Evolutionary conservation across 2,888 invertebrate genomes (phyloP).

Genomic region (Cryptocephalus primarius): DNA sequence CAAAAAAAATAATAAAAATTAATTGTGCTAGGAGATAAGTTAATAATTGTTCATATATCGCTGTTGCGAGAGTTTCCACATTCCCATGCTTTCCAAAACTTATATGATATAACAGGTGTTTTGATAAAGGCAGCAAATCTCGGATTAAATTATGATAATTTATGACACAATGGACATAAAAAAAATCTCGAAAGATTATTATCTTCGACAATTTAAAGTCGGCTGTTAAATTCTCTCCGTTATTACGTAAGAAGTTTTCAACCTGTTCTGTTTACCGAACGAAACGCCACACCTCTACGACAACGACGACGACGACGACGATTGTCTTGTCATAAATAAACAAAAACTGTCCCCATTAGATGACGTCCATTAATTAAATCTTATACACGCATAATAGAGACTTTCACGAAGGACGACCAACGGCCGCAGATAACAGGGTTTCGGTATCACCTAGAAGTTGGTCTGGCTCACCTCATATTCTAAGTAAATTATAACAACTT

Average conservation of each 20-base stretch:
- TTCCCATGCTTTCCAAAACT: too few relatives aligned
- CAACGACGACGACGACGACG: slow-evolving; percentile 3
- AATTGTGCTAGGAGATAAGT: too few relatives aligned
- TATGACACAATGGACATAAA: neutral
- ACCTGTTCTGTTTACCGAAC: slow-evolving; percentile 8
- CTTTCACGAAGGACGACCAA: slow-evolving; percentile 19
- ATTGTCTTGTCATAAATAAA: slow-evolving; percentile 25
- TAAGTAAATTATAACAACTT: too few relatives aligned
- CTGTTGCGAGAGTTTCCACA: too few relatives aligned
- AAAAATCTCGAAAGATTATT: neutral
- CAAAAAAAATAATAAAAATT: too few relatives aligned
- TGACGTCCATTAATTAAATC: slow-evolving; percentile 23
- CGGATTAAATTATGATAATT: neutral
- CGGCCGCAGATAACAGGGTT: neutral
- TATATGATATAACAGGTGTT: too few relatives aligned
- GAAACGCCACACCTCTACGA: slow-evolving; percentile 17
- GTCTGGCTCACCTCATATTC: too few relatives aligned
- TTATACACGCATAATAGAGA: slow-evolving; percentile 14
- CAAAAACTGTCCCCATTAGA: slow-evolving; percentile 27
- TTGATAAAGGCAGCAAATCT: neutral
- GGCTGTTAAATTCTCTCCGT: too few relatives aligned
- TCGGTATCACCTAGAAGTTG: too few relatives aligned
- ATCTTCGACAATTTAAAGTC: neutral
- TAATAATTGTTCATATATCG: too few relatives aligned
- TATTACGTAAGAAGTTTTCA: slow-evolving; percentile 3